Evolutionary conservation across 2,888 invertebrate genomes (phyloP).

Genomic region (Blera fallax): DNA sequence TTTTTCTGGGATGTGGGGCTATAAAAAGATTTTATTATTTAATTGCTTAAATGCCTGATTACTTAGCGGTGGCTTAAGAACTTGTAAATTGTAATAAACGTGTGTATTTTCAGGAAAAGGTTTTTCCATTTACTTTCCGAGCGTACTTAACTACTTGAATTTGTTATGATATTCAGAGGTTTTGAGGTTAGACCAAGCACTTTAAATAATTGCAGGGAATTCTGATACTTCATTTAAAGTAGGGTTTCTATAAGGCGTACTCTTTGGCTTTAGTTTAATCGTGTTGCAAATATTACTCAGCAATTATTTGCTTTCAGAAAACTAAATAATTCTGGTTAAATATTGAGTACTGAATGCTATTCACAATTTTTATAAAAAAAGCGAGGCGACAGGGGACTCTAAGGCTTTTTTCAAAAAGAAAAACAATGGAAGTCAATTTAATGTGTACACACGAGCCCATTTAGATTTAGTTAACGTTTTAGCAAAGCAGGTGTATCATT

Average conservation of each 20-base stretch:
- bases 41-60: not conserved
- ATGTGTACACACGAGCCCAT: no score
- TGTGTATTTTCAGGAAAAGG: not conserved
- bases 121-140: conserved; percentile 20
- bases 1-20: not conserved
- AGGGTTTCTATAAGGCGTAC: not conserved
- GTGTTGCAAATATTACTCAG: not conserved
- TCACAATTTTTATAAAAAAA: no score
- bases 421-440: no score
- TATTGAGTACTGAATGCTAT: no score
- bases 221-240: not conserved
- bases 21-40: not conserved
- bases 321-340: no score
- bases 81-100: not conserved
- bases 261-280: not conserved
- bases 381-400: no score
- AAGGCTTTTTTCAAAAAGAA: no score
- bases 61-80: not conserved
- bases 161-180: not conserved
- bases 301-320: no score
- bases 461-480: no score
- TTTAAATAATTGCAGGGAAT: conserved; percentile 6
- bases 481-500: no score
- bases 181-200: not conserved
- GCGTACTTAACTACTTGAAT: not conserved